Evolutionary conservation across 64 coral and sea anemone species (phyloP), one percentile per base, ranked within the genome.

Genomic region (Hydrozoanthus tunicans): DNA sequence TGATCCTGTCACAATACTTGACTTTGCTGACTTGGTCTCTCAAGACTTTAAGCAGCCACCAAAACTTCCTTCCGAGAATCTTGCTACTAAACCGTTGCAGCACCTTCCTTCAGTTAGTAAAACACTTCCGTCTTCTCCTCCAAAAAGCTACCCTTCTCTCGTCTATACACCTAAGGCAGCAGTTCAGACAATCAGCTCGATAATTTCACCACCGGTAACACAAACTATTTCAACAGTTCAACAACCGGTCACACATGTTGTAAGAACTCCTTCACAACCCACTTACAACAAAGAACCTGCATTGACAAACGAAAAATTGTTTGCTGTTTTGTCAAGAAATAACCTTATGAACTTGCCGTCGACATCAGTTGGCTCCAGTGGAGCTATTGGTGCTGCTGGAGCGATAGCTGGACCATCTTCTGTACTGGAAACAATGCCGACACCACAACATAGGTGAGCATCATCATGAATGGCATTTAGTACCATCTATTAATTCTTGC

Each of bases 11-110:
- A 97, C 95, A 57, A 90, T 97, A 64, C 66, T 97, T 32, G 95
- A 97, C 51, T 97, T 97, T 97, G 95, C 95, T 15, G 92, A 97
- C 68, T 89, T 97, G 57, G 64, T 94, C 3, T 78, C 82, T 62
- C 64, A 80, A 4, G 92, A 94, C n/a, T 70, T 89, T 25, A 81
- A 59, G 26, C 89, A 94, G 11, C 20, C 64, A 14, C 79, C 77
- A 60, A 92, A 97, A 65, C 54, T 90, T 8, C 58, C 91, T 0
- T 64, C 76, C 55, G 84, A 90, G 52, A 92, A 81, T 54, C 70
- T 89, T 10, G 5, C 90, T 52, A 73, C 65, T 59, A 81, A 89
- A 79, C 61, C 86, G 32, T 83, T 83, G n/a, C 91, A 95, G 17
- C 85, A 81, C 64, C 79, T 76, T 24, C 77, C 77, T 54, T 58